Conservation (phyloP, 2,113 vertebrate genomes). For the Spermophilus dauricus region DNA sequence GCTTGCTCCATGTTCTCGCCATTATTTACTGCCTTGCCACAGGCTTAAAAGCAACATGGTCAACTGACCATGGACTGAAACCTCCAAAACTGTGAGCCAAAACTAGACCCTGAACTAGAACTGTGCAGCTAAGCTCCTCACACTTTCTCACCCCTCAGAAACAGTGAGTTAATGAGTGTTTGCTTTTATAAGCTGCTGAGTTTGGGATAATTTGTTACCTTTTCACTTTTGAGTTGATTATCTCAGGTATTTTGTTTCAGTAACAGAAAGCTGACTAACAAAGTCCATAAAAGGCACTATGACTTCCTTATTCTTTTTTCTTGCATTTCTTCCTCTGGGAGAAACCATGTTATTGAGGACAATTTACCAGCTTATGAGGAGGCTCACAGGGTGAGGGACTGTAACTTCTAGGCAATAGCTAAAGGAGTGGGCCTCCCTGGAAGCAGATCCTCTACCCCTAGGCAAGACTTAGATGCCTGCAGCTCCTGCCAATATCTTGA, state of each 20-base stretch:
- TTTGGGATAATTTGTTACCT: not conserved
- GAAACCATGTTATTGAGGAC: not conserved
- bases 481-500: not conserved
- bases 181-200: not conserved
- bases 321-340: not conserved
- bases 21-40: not conserved
- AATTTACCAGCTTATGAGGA: not conserved
- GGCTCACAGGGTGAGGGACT: not conserved
- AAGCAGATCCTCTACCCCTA: not conserved
- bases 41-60: not conserved
- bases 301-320: not conserved
- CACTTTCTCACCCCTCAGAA: not conserved
- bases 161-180: not conserved
- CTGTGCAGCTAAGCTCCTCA: not conserved
- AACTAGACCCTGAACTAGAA: not conserved
- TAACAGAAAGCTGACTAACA: not conserved
- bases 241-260: not conserved
- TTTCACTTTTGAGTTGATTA: not conserved
- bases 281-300: not conserved
- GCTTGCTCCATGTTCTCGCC: no score
- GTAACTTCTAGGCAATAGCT: not conserved
- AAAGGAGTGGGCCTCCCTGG: not conserved
- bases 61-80: not conserved
- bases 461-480: not conserved
- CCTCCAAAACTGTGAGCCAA: not conserved